These are phyloP conservation scores for Mastacembelus armatus DNA, from an alignment of 2,797 vertebrate species.

Conservation along the genomic window DNA sequence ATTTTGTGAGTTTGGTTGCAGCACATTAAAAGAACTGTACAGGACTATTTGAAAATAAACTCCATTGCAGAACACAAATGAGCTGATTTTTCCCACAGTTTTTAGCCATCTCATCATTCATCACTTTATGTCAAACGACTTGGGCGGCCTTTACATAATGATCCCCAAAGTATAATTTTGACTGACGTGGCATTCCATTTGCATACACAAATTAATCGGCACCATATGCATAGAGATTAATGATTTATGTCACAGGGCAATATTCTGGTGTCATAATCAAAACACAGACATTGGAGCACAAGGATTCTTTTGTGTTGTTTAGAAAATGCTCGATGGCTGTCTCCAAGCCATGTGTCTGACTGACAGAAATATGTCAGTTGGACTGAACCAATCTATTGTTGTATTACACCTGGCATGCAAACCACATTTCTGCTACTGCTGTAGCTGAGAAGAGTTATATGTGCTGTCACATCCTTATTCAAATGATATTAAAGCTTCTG, in stretches of 20 bases:
- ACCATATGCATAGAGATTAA: slow-evolving; percentile 69
- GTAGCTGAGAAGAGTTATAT: slow-evolving; percentile 45
- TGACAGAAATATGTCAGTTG: slow-evolving; percentile 51
- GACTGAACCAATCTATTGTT: slow-evolving; percentile 57
- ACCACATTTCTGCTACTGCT: slow-evolving; percentile 53
- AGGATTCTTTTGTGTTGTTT: slow-evolving; percentile 67
- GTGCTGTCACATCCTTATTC: slow-evolving; percentile 52
- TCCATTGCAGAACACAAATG: neutral
- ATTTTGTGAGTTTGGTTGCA: neutral
- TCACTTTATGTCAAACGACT: slow-evolving; percentile 65
- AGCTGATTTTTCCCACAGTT: slow-evolving; percentile 32
- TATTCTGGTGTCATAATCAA: slow-evolving; percentile 53
- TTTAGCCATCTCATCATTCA: slow-evolving; percentile 59
- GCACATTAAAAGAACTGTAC: slow-evolving; percentile 1
- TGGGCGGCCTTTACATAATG: slow-evolving; percentile 43
- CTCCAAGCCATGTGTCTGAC: slow-evolving; percentile 54
- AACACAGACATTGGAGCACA: slow-evolving; percentile 54
- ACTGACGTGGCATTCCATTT: slow-evolving; percentile 60
- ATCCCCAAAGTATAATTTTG: slow-evolving; percentile 43
- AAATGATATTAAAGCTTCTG: slow-evolving; percentile 51
- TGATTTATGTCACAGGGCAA: slow-evolving; percentile 64
- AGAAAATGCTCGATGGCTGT: slow-evolving; percentile 50
- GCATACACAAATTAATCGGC: slow-evolving; percentile 73
- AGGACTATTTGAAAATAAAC: slow-evolving; percentile 52
- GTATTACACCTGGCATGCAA: slow-evolving; percentile 70